These are phyloP conservation scores for Oxyscelio sp. DNA, from an alignment of 2,888 invertebrate genomes.

Conservation along the genomic window DNA sequence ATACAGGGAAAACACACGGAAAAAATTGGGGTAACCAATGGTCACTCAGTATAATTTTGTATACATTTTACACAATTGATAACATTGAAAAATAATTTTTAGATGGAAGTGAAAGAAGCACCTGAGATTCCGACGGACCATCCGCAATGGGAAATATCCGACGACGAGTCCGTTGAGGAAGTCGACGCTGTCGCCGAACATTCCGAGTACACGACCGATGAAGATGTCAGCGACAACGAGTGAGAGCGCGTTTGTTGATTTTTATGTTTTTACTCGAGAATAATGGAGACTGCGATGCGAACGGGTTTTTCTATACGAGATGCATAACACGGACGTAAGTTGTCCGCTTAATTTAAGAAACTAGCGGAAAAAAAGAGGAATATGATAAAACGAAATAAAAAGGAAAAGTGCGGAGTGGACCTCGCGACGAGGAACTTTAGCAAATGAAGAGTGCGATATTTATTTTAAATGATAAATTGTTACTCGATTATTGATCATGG, in stretches of 20 bases:
- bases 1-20: too few species aligned
- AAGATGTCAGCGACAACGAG: conserved; percentile 90
- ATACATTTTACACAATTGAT: too few species aligned
- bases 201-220: conserved; percentile 92
- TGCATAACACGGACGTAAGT: conserved; percentile 20
- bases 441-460: conserved; percentile 85
- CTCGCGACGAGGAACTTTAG: conserved; percentile 79
- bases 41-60: too few species aligned
- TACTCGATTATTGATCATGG: conserved; percentile 85
- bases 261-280: conserved; percentile 73
- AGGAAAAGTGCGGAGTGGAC: conserved; percentile 79
- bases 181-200: conserved; percentile 90
- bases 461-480: conserved; percentile 87
- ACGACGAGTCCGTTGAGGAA: conserved; percentile 95
- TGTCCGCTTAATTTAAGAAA: conserved; percentile 76
- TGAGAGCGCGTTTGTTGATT: conserved; percentile 44
- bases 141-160: conserved; percentile 99
- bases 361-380: conserved; percentile 22
- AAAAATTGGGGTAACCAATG: too few species aligned
- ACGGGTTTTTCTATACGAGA: conserved; percentile 73
- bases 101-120: conserved; percentile 98
- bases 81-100: too few species aligned
- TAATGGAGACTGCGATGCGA: conserved; percentile 75
- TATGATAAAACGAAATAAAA: conserved; percentile 59
- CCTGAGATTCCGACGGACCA: conserved; percentile 96